Conservation (phyloP, 2,797 vertebrate species). For the Cuculus canorus region DNA sequence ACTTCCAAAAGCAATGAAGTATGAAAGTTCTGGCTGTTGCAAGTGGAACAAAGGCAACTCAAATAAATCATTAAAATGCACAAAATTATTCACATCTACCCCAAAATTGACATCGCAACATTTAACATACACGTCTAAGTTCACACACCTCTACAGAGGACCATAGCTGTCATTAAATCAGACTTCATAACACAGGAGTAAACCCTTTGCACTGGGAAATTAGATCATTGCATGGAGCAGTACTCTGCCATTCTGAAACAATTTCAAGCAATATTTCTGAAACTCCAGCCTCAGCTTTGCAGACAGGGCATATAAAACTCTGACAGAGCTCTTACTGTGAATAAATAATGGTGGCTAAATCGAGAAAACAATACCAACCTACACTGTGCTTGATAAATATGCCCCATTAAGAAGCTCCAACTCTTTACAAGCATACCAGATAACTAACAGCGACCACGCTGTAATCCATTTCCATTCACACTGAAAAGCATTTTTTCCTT, state of each 20-base stretch:
- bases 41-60: fast-evolving
- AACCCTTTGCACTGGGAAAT: neutral
- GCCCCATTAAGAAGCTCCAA: neutral
- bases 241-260: neutral
- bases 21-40: neutral
- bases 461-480: neutral
- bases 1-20: neutral
- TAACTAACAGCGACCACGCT: neutral
- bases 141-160: neutral
- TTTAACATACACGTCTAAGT: fast-evolving
- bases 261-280: neutral
- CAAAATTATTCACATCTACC: neutral
- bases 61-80: neutral
- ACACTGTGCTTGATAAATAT: neutral
- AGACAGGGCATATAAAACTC: neutral
- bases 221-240: neutral
- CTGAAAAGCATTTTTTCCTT: neutral
- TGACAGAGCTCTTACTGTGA: neutral
- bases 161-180: neutral
- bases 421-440: neutral
- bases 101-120: neutral
- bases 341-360: neutral
- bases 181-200: neutral
- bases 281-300: neutral
- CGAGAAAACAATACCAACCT: neutral